These are phyloP conservation scores for Babylonia areolata DNA, from an alignment of 1,140 invertebrate species.

Conservation along the genomic window DNA sequence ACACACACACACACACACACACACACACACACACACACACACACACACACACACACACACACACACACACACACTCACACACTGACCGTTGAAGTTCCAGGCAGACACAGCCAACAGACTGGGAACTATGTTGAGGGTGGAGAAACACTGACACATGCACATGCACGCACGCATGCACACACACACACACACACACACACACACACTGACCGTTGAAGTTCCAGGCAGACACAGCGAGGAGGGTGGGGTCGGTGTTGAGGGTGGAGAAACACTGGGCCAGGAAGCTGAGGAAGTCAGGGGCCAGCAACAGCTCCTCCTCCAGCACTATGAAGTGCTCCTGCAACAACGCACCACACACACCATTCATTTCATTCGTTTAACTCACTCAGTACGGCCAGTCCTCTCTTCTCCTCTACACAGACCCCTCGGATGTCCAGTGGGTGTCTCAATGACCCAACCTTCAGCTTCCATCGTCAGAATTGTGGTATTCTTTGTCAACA, in stretches of 20 bases:
- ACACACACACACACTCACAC: too few relatives aligned
- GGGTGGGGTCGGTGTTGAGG: slow-evolving; percentile 69
- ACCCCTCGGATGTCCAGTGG: too few relatives aligned
- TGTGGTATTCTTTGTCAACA: too few relatives aligned
- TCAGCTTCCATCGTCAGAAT: too few relatives aligned
- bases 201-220: slow-evolving; percentile 77
- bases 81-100: slow-evolving; percentile 78
- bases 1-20: too few relatives aligned
- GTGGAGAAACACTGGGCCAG: slow-evolving; percentile 74
- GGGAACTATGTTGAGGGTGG: slow-evolving; percentile 69
- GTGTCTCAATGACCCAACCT: too few relatives aligned
- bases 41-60: too few relatives aligned
- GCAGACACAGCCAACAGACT: slow-evolving; percentile 75
- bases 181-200: background rate
- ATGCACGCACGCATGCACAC: background rate
- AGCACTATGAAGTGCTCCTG: slow-evolving; percentile 76
- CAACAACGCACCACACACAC: background rate
- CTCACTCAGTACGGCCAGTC: too few relatives aligned
- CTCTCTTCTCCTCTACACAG: too few relatives aligned
- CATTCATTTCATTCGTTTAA: too few relatives aligned
- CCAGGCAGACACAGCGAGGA: slow-evolving; percentile 76
- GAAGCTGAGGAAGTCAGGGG: slow-evolving; percentile 78
- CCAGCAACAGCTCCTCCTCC: slow-evolving; percentile 77
- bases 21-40: too few relatives aligned
- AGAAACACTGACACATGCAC: slow-evolving; percentile 59